Evolutionary conservation across 2,888 invertebrate genomes (phyloP).

Genomic region (Baccha elongata): DNA sequence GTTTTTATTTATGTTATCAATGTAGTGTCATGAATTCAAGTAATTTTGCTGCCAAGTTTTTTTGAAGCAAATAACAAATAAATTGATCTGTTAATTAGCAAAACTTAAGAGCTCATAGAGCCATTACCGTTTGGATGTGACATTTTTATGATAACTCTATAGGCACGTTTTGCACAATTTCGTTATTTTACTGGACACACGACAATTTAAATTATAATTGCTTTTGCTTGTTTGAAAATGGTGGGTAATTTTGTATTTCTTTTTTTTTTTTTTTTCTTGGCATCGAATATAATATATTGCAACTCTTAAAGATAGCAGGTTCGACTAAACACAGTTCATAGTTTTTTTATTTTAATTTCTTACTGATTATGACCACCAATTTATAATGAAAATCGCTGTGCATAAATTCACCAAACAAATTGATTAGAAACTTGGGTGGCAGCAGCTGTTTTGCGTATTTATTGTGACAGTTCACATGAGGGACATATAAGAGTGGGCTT

Average conservation of each 20-base stretch:
- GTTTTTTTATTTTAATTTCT: conserved; percentile 1
- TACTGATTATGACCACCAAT: conserved; percentile 46
- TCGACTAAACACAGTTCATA: background rate
- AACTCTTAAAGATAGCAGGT: background rate
- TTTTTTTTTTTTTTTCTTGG: background rate
- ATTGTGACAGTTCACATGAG: conserved; percentile 22
- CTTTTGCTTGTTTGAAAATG: background rate
- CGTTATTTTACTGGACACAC: conserved; percentile 42
- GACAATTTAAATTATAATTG: conserved; percentile 59
- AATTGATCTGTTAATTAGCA: conserved; percentile 44
- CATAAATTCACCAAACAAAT: conserved; percentile 58
- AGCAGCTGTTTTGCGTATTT: conserved; percentile 37
- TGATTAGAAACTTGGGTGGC: conserved; percentile 50
- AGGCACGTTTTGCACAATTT: conserved; percentile 54
- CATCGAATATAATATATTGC: background rate
- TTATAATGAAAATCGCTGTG: conserved; percentile 54
- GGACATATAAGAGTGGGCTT: background rate
- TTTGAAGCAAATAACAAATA: background rate
- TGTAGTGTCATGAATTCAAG: too few species aligned
- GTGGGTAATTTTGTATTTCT: background rate
- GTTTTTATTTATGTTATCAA: conserved; percentile 2
- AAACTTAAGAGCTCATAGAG: conserved; percentile 20
- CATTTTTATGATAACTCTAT: conserved; percentile 38
- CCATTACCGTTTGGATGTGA: conserved; percentile 19
- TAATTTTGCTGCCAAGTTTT: background rate